These are phyloP conservation scores for Phalacrocorax carbo DNA, from an alignment of 2,113 vertebrate genomes.

Conservation along the genomic window DNA sequence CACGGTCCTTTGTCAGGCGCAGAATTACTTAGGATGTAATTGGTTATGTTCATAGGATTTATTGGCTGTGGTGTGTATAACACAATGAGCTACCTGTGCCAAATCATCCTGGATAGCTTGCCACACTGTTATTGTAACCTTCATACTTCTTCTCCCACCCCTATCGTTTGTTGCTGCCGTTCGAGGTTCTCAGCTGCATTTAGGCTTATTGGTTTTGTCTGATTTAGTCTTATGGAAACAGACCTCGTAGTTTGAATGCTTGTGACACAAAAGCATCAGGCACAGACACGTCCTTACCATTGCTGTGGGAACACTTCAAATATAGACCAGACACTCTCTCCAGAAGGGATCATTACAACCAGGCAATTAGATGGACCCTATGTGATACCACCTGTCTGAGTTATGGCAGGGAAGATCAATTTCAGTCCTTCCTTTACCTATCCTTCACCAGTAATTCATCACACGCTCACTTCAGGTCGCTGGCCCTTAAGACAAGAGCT, in stretches of 20 bases:
- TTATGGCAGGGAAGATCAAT: not conserved
- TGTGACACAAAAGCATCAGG: not conserved
- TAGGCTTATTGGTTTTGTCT: not conserved
- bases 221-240: not conserved
- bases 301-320: not conserved
- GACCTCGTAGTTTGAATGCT: not conserved
- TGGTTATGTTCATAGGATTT: not conserved
- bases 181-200: not conserved
- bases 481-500: not conserved
- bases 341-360: not conserved
- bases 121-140: not conserved
- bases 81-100: not conserved
- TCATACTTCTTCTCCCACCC: not conserved
- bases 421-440: not conserved
- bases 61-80: not conserved
- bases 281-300: not conserved
- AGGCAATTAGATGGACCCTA: not conserved
- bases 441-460: not conserved
- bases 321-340: not conserved
- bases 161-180: not conserved
- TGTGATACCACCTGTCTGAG: not conserved
- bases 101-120: not conserved
- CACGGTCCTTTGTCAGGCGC: constrained; percentile 2
- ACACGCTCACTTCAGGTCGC: not conserved
- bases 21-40: constrained; percentile 6